Evolutionary conservation across 2,113 vertebrate genomes (phyloP).

Genomic region (Coreoperca whiteheadi): DNA sequence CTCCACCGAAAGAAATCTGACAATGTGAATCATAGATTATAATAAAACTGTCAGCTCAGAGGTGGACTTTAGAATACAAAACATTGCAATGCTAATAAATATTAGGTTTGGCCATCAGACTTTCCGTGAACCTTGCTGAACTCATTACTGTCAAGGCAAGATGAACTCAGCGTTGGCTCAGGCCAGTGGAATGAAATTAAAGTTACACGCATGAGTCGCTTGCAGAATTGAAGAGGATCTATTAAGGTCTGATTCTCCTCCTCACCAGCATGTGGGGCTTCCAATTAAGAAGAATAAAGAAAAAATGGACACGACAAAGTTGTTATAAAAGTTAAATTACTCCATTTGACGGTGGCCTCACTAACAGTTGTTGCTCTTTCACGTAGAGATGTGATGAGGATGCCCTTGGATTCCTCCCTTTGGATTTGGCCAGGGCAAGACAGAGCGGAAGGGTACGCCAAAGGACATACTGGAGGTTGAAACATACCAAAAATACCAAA

Average conservation of each 20-base stretch:
- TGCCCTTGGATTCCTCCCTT: not conserved
- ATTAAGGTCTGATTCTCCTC: not conserved
- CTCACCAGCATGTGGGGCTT: not conserved
- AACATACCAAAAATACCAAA: too few species aligned
- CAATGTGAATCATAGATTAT: conserved; percentile 1
- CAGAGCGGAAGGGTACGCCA: not conserved
- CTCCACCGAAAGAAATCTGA: not conserved
- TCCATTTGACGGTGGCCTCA: not conserved
- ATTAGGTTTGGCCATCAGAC: not conserved
- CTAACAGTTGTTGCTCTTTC: not conserved
- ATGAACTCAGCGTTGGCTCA: not conserved
- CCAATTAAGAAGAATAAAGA: conserved; percentile 2
- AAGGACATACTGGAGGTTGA: not conserved
- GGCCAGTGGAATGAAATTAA: not conserved
- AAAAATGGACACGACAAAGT: not conserved
- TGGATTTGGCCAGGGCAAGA: not conserved
- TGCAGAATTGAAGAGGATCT: not conserved
- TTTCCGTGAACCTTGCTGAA: not conserved
- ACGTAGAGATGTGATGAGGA: not conserved
- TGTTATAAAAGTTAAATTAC: not conserved
- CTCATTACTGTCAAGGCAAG: conserved; percentile 9
- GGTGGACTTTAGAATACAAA: not conserved
- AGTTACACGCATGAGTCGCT: not conserved
- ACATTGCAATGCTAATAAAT: not conserved
- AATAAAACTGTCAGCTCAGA: not conserved